These are phyloP conservation scores for Pagrus major DNA, from an alignment of 2,113 vertebrate genomes.

Conservation along the genomic window DNA sequence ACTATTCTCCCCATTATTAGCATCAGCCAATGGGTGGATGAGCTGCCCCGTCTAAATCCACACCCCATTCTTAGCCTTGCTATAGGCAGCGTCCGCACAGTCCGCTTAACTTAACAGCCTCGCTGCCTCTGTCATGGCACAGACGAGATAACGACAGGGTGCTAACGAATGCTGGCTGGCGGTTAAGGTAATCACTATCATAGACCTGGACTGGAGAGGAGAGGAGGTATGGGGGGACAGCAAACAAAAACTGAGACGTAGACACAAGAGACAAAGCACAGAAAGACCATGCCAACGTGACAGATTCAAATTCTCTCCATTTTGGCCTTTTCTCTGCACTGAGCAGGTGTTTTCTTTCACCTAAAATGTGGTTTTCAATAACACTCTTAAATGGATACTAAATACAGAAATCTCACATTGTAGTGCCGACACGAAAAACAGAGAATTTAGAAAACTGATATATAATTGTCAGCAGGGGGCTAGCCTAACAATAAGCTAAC, in stretches of 20 bases:
- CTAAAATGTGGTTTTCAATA: neutral
- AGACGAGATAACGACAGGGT: conserved; percentile 70
- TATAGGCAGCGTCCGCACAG: neutral
- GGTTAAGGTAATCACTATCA: conserved; percentile 72
- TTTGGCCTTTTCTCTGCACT: neutral
- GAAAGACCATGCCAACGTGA: neutral
- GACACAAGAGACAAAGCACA: neutral
- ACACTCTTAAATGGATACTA: neutral
- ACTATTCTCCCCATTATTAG: conserved; percentile 24
- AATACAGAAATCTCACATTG: neutral
- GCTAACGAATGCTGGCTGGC: conserved; percentile 67
- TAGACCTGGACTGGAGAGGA: conserved; percentile 52
- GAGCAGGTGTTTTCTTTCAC: neutral
- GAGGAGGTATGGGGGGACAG: conserved; percentile 32
- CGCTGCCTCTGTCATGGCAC: conserved; percentile 27
- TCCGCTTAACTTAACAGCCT: neutral
- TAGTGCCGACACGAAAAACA: neutral
- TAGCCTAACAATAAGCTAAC: neutral
- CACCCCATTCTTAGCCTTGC: neutral
- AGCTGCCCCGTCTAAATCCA: conserved; percentile 1
- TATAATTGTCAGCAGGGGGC: conserved; percentile 11
- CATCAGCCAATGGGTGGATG: conserved; percentile 18
- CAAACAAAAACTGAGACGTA: conserved; percentile 13
- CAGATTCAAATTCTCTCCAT: neutral
- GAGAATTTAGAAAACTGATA: neutral